A percentile compares a stretch with the other conserved stretches of the same genome.
phyloP scores from a whole-genome alignment of 2,113 vertebrate species.

The Sinocyclocheilus maitianheensis region DNA sequence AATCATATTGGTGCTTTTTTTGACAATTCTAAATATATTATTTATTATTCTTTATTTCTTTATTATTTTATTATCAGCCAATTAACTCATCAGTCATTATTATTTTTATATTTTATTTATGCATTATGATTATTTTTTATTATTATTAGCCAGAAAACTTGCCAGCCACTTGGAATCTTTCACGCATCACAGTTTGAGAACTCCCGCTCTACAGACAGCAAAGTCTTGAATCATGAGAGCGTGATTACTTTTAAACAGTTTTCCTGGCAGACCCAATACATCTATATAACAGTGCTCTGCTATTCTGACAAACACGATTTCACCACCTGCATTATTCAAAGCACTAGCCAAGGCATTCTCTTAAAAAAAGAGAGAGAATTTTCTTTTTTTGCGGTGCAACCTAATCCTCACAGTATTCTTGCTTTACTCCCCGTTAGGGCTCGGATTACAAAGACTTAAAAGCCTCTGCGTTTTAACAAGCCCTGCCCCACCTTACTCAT shows the following conservation, averaged over 20 bases:
- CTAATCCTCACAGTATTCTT: slow-evolving; percentile 42
- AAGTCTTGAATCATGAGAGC: not conserved
- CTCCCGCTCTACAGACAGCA: not conserved
- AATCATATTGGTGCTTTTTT: too few relatives aligned
- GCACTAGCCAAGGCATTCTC: slow-evolving; percentile 25
- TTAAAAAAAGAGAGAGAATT: slow-evolving; percentile 43
- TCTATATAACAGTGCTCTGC: slow-evolving; percentile 12
- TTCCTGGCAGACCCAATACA: slow-evolving; percentile 40
- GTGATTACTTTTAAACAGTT: slow-evolving; percentile 38
- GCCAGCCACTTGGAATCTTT: not conserved
- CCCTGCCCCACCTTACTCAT: slow-evolving; percentile 3
- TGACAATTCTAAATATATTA: too few relatives aligned
- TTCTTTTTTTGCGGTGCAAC: slow-evolving; percentile 35
- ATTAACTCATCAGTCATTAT: too few relatives aligned
- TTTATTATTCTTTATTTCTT: too few relatives aligned
- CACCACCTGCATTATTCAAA: slow-evolving; percentile 15
- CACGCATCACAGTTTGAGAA: not conserved
- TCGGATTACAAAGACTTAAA: slow-evolving; percentile 47
- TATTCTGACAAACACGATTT: slow-evolving; percentile 29
- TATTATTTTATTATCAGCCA: not conserved
- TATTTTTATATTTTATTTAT: too few relatives aligned
- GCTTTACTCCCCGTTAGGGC: slow-evolving; percentile 35
- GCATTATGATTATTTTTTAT: too few relatives aligned
- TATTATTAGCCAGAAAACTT: not conserved
- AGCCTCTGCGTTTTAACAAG: slow-evolving; percentile 41